Conservation (phyloP, 2,113 vertebrate genomes). For the Neomonachus schauinslandi region DNA sequence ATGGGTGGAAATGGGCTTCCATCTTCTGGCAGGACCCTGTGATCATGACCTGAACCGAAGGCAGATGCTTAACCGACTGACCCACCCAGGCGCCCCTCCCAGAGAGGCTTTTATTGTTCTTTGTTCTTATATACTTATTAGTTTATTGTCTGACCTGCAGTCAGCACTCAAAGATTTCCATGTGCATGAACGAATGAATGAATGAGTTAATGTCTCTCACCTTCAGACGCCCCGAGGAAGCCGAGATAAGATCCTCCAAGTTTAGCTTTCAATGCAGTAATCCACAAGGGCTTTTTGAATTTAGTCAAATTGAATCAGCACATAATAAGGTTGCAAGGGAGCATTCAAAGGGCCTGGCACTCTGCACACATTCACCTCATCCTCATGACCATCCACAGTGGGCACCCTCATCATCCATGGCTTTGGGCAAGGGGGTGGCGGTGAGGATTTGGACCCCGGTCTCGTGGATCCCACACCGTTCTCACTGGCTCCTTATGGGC, state of each 20-base stretch:
- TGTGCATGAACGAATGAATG: not conserved
- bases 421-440: not conserved
- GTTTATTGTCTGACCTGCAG: not conserved
- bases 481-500: not conserved
- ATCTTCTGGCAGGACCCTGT: not conserved
- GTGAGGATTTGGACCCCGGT: not conserved
- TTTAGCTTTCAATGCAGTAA: not conserved
- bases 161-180: not conserved
- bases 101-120: not conserved
- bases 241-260: not conserved
- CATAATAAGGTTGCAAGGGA: not conserved
- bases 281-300: not conserved
- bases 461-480: not conserved
- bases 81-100: too few relatives aligned
- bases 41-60: too few relatives aligned
- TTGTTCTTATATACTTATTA: not conserved
- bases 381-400: rapidly evolving
- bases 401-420: not conserved
- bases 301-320: not conserved
- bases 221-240: not conserved
- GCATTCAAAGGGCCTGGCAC: not conserved
- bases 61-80: too few relatives aligned
- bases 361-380: rapidly evolving
- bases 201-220: not conserved
- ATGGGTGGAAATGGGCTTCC: not conserved